Evolutionary conservation across 2,797 vertebrate genomes (phyloP), one percentile per base, ranked within the genome.

Genomic region (Sandelia bainsii): DNA sequence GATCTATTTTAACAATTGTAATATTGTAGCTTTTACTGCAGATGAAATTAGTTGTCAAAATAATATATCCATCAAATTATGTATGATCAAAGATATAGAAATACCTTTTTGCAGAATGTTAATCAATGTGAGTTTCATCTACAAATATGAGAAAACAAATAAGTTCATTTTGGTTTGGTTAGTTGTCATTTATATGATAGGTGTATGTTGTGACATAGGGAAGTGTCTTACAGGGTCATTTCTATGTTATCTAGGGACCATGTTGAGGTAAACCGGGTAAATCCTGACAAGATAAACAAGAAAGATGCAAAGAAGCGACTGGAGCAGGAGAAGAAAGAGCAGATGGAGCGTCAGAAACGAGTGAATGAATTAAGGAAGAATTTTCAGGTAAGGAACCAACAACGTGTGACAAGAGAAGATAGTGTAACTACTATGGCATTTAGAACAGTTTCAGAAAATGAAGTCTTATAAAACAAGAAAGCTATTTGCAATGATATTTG

Each of bases 351-450:
- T 45, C 85, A 82, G 82, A 95, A 88, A 80, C 90, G 39, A 79
- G 91, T 90, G 79, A 89, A 85, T 0, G 90, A 93, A 60, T 51
- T 91, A 37, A 84, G 48, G 54, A 95, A 92, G 76, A 95, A 84
- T 70, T 95, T 95, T 69, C 92, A 94, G 91, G 95, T 95, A 62
- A 60, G 63, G 13, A 45, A 62, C 2, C 4, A 5, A 11, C 49
- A 23, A 54, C 7, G 39, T 51, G 13, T 54, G 25, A 52, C 17
- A 19, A 52, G 8, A 51, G 50, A n/a, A 70, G 37, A 58, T 23
- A 32, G 6, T 1, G 37, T 23, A 3, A 52, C 25, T 40, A 37
- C 37, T 16, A 37, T 53, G 34, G 14, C 20, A 44, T 45, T 1
- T 5, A 17, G 34, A 22, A 34, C 27, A 34, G 39, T 51, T 50